A percentile compares a stretch with the other conserved stretches of the same genome.
phyloP scores from a whole-genome alignment of 2,113 vertebrate genomes.

The Craseonycteris thonglongyai region DNA sequence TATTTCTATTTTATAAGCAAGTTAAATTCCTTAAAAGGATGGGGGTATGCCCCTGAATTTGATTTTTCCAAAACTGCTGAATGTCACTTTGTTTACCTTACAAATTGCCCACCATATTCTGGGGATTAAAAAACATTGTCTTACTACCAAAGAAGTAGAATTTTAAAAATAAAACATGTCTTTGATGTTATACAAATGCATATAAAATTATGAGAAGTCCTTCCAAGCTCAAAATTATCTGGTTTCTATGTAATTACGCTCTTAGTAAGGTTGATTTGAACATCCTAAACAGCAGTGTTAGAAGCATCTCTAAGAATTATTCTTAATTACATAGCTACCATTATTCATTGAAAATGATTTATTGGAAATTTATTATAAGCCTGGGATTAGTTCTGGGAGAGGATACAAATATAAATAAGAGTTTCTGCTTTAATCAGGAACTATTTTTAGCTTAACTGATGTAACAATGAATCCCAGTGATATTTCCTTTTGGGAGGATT shows the following conservation, averaged over 20 bases:
- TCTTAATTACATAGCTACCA: constrained; percentile 53
- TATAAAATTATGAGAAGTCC: constrained; percentile 26
- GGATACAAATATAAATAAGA: constrained; percentile 50
- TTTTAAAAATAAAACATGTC: constrained; percentile 1
- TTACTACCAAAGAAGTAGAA: neutral
- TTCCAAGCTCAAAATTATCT: constrained; percentile 37
- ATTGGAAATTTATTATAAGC: constrained; percentile 5
- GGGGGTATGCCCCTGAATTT: neutral
- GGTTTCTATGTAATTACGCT: constrained; percentile 51
- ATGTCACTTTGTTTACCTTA: neutral
- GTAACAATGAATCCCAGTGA: neutral
- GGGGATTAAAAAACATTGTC: neutral
- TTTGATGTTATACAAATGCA: constrained; percentile 14
- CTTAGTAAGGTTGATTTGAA: constrained; percentile 50
- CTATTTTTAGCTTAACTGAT: constrained; percentile 43
- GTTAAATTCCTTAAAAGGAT: neutral
- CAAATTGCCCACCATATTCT: neutral
- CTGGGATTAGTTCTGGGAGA: neutral
- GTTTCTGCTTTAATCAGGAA: constrained; percentile 35
- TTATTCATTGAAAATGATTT: constrained; percentile 56
- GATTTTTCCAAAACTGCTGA: neutral
- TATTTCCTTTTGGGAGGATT: neutral
- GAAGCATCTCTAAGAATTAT: constrained; percentile 34
- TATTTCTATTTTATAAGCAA: neutral
- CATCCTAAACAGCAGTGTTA: constrained; percentile 27